Evolutionary conservation across 2,797 vertebrate genomes (phyloP).

Genomic region (Potorous gilbertii): DNA sequence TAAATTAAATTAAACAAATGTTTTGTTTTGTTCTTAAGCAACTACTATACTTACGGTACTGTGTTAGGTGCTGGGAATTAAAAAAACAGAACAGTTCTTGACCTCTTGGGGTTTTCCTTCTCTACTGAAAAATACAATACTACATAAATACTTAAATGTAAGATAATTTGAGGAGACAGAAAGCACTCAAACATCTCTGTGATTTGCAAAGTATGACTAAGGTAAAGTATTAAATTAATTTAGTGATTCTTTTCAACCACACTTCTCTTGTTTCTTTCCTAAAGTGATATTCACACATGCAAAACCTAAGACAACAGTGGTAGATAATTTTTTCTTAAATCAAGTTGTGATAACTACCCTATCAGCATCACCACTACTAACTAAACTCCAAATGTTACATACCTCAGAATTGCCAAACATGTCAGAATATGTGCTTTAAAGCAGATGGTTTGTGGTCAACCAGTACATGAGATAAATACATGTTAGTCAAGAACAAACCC

Average conservation of each 20-base stretch:
- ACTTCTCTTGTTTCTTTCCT: neutral
- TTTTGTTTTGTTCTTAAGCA: neutral
- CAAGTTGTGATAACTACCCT: neutral
- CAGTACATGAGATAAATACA: neutral
- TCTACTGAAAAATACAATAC: neutral
- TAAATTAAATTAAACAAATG: neutral
- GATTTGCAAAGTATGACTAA: neutral
- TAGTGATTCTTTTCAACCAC: neutral
- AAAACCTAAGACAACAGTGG: neutral
- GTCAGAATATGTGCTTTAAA: neutral
- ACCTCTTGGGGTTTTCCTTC: neutral
- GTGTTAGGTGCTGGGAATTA: neutral
- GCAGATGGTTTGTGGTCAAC: neutral
- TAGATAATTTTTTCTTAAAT: neutral
- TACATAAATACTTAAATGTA: neutral
- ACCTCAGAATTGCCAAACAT: neutral
- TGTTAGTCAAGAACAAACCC: neutral
- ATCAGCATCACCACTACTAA: neutral
- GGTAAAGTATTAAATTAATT: neutral
- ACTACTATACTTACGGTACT: neutral
- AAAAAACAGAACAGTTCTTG: neutral
- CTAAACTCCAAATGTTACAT: neutral
- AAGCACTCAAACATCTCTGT: neutral
- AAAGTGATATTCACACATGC: neutral
- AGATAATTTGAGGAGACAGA: neutral